A percentile compares a stretch with the other conserved stretches of the same genome.
Evolutionary conservation across 2,888 invertebrate species (phyloP).

Genomic region (Drosophila bunnanda): DNA sequence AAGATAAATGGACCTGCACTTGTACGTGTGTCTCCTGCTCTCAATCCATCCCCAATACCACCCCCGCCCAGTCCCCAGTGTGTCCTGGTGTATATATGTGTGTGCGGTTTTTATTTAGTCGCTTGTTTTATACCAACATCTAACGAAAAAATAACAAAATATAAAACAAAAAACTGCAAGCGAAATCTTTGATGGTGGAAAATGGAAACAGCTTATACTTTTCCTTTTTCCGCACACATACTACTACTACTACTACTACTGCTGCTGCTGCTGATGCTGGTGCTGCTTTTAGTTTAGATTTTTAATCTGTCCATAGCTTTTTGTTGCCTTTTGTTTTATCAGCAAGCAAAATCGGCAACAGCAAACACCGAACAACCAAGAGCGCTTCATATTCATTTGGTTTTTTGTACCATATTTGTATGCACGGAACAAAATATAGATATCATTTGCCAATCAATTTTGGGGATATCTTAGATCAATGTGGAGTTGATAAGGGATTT

Average conservation of each 20-base stretch:
- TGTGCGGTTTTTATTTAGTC: conserved; percentile 78
- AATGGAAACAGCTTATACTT: conserved; percentile 72
- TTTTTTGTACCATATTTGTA: conserved; percentile 70
- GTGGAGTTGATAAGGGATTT: neutral
- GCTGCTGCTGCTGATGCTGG: conserved; percentile 15
- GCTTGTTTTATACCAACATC: conserved; percentile 77
- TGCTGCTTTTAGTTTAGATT: conserved; percentile 60
- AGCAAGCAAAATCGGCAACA: conserved; percentile 31
- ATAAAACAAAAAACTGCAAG: conserved; percentile 24
- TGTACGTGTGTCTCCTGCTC: conserved; percentile 64
- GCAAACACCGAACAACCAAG: conserved; percentile 37
- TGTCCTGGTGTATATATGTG: conserved; percentile 37
- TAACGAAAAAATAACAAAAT: conserved; percentile 30
- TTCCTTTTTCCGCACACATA: conserved; percentile 49
- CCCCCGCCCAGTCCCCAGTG: conserved; percentile 7
- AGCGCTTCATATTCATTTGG: conserved; percentile 72
- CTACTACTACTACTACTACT: conserved; percentile 16
- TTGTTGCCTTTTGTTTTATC: conserved; percentile 71
- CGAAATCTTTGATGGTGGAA: conserved; percentile 72
- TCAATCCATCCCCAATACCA: conserved; percentile 32
- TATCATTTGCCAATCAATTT: neutral
- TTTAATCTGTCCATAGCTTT: conserved; percentile 68
- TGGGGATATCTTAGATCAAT: neutral
- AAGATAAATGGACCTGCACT: conserved; percentile 79
- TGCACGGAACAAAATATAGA: conserved; percentile 25